Percentiles rank a stretch among this genome's conserved stretches.
Evolutionary conservation across 1,140 invertebrate genomes (phyloP).

Genomic region (Parasteatoda tepidariorum): DNA sequence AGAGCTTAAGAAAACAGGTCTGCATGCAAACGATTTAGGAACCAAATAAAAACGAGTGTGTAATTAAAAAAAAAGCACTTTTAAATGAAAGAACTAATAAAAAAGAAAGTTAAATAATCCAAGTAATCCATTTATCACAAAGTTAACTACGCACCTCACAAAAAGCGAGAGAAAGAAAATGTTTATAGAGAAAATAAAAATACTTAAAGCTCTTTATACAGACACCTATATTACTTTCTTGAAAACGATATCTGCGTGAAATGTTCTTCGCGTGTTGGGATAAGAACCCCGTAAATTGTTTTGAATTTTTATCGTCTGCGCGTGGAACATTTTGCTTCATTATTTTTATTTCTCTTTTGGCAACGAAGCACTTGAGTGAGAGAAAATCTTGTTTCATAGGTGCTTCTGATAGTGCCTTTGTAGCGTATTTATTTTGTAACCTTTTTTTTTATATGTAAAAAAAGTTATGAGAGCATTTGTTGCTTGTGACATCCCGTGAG

Average conservation of each 20-base stretch:
- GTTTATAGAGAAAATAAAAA: background rate
- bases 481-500: background rate
- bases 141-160: background rate
- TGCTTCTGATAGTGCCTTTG: background rate
- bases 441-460: background rate
- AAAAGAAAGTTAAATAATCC: background rate
- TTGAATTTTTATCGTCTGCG: background rate
- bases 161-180: background rate
- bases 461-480: background rate
- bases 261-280: background rate
- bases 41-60: too few relatives aligned
- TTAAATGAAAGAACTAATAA: background rate
- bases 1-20: too few relatives aligned
- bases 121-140: background rate
- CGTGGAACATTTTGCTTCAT: background rate
- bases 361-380: background rate
- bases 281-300: background rate
- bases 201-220: background rate
- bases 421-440: background rate
- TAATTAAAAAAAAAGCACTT: too few relatives aligned
- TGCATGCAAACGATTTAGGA: too few relatives aligned
- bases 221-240: background rate
- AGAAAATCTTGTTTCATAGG: background rate
- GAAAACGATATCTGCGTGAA: background rate
- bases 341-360: background rate